Base-by-base conservation (phyloP, 2,797 vertebrate species). In the Gymnoscopelus microlampas region DNA sequence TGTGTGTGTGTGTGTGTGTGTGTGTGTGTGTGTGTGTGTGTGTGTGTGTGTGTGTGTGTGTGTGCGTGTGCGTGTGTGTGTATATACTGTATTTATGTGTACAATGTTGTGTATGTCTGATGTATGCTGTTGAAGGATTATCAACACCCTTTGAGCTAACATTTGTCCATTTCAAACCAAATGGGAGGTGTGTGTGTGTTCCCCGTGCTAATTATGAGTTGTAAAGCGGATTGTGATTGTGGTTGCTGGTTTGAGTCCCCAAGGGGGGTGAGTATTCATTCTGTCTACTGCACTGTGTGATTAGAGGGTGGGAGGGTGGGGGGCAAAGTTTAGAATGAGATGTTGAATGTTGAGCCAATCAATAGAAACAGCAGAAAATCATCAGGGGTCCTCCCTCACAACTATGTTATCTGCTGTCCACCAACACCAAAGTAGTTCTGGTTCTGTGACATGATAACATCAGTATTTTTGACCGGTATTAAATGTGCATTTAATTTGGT, bases 121-220 rank as follows among this genome's bases (percentile, higher is more conserved):
- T 24, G 71, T 61, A 66, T 47, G 63, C 59, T 78, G 49, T 61
- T 53, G 50, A 35, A 76, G 83, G 78, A 88, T 81, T 78, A 84
- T 55, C 68, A 63, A 26, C 74, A 66, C 60, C 68, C 58, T 70
- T 74, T 62, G 15, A 35, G 14, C 60, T 76, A 72, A 78, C n/a
- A 15, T 51, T 74, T 78, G 65, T 70, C 15, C 66, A 69, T 78
- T 80, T 77, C 26, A 32, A 67, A 66, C 78, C 88, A 78, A 81
- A 60, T 68, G 87, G 87, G 89, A 87, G 62, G 72, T 67, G 76
- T 57, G 80, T 64, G 72, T 67, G 76, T 57, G 81, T 64, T 87
- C 86, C 85, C 82, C 0, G 69, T 66, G 80, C 86, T 90, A 87
- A 92, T 93, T 92, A 92, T 79, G 79, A 92, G 78, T 71, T 86